Evolutionary conservation across 2,113 vertebrate species (phyloP).

Genomic region (Mobula birostris): DNA sequence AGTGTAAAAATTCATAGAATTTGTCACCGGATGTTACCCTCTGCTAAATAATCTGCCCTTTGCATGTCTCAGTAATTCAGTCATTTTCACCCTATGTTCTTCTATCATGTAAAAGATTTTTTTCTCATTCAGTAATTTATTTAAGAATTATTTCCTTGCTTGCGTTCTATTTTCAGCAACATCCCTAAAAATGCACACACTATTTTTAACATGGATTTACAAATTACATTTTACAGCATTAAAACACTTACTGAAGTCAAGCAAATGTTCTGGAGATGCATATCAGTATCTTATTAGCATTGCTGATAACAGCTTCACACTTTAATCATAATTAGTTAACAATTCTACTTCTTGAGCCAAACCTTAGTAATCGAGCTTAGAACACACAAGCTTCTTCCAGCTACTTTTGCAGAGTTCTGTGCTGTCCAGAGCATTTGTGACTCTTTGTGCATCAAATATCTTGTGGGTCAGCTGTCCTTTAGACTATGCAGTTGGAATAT

Average conservation of each 20-base stretch:
- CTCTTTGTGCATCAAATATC: not conserved
- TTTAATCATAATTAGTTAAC: not conserved
- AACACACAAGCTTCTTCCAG: not conserved
- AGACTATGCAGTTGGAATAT: not conserved
- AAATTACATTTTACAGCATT: not conserved
- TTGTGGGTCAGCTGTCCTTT: not conserved
- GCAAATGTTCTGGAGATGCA: not conserved
- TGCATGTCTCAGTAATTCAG: not conserved
- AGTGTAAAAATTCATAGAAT: not conserved
- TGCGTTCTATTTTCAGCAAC: not conserved
- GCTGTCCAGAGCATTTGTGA: not conserved
- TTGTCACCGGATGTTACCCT: not conserved
- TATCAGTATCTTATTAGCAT: constrained; percentile 10
- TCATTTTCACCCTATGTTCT: not conserved
- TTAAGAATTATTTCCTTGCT: not conserved
- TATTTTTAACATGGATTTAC: not conserved
- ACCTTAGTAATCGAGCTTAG: not conserved
- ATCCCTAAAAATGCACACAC: not conserved
- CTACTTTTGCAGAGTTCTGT: not conserved
- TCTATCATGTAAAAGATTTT: not conserved
- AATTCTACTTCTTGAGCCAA: not conserved
- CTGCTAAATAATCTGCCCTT: not conserved
- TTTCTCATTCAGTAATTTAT: not conserved
- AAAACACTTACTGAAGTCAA: constrained; percentile 11
- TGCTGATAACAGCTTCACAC: constrained; percentile 5